Percentiles rank a stretch among this genome's conserved stretches.
Evolutionary conservation across 1,140 invertebrate species (phyloP).

Genomic region (Procambarus clarkii): DNA sequence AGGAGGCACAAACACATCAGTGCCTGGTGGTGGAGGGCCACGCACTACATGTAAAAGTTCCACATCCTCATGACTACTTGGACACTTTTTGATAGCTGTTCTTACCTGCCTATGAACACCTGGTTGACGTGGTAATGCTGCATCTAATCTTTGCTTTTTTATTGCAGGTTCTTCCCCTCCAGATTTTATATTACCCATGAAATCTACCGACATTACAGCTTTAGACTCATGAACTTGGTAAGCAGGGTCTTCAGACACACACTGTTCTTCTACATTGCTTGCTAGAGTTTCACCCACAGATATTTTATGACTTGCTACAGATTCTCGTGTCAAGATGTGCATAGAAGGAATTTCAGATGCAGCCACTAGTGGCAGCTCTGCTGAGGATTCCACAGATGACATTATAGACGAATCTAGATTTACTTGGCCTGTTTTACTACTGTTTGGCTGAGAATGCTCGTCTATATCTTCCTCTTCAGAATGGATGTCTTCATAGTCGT

Average conservation of each 20-base stretch:
- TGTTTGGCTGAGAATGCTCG: neutral
- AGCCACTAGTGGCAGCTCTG: neutral
- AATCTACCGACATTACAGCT: neutral
- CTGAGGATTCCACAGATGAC: neutral
- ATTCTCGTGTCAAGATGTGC: neutral
- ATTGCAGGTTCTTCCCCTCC: constrained; percentile 43
- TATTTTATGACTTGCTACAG: constrained; percentile 16
- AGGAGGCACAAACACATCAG: constrained; percentile 60
- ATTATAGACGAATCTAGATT: neutral
- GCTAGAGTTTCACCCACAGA: constrained; percentile 1
- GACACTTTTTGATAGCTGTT: constrained; percentile 54
- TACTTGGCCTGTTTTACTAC: neutral
- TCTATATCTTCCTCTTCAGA: constrained; percentile 37
- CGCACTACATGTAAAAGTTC: constrained; percentile 38
- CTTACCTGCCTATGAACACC: constrained; percentile 67
- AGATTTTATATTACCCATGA: neutral
- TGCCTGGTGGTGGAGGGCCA: constrained; percentile 31
- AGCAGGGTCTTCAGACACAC: neutral
- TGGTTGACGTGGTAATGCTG: constrained; percentile 39
- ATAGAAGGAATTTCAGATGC: neutral
- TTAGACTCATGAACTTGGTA: constrained; percentile 10
- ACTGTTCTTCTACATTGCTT: constrained; percentile 13
- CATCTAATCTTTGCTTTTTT: constrained; percentile 53
- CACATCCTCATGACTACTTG: constrained; percentile 34
- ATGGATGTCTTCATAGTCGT: constrained; percentile 40